Base-by-base conservation (phyloP, 1,140 invertebrate genomes). In the Caenorhabditis brenneri region DNA sequence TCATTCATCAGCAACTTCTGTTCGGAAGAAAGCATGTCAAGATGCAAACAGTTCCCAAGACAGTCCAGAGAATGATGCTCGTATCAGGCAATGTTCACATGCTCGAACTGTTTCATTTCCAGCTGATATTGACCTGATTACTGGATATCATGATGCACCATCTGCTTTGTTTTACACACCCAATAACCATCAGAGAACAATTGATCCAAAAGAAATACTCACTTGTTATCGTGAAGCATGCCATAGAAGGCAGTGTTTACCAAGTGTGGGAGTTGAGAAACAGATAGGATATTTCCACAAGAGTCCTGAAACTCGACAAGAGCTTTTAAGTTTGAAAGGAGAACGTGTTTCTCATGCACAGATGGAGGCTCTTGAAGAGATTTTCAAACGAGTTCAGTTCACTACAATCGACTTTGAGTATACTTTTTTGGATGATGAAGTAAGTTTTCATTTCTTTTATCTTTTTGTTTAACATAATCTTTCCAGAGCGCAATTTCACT, bases 171-270 rank as follows among this genome's bases (percentile, higher is more conserved):
- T 90, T 85, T 81, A 88, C 22, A 65, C 9, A 16, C 5, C 2
- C 16, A 12, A 39, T 24, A 15, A 36, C 16, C 16, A 15, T 3
- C 27, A 46, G 16, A n/a, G 42, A 39, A 80, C 83, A 24, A 79
- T 88, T 86, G 88, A 89, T 74, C 84, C 89, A 33, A 85, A 90
- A 48, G 89, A 91, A 49, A 81, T 91, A 9, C 48, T 91, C 0
- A 46, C 79, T 36, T 88, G 88, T 24, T 92, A 92, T 84, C 88
- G 83, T 78, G 88, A 81, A 65, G 88, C 90, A 36, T 92, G 91
- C 87, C 88, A 91, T 49, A 87, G 86, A 33, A 82, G 88, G 87
- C 87, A 87, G 55, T 81, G 90, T 16, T 89, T 88, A 79, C 91
- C 91, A 48, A 83, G 88, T 42, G 84, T 81, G 15, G 89, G 88